Evolutionary conservation across 37 sponge, comb jelly and placozoan species (phyloP).

Genomic region (Ianthella basta): DNA sequence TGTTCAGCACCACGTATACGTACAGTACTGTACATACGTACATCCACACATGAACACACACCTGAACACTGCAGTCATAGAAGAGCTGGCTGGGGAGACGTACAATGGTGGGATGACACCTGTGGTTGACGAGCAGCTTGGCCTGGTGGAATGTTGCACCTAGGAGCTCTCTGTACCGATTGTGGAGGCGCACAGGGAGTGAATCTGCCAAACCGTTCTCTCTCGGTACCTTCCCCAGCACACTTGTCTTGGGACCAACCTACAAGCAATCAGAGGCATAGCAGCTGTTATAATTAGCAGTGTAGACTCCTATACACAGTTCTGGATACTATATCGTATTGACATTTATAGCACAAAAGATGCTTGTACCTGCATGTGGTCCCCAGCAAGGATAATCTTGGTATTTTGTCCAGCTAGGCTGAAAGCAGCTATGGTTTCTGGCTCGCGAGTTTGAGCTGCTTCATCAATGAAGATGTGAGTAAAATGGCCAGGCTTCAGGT

Average conservation of each 20-base stretch:
- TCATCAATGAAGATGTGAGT: conserved; percentile 84
- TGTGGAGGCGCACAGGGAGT: conserved; percentile 53
- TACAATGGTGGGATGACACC: conserved; percentile 62
- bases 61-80: conserved; percentile 15
- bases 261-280: conserved; percentile 13
- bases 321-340: no score
- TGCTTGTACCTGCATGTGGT: conserved; percentile 64
- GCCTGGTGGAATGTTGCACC: neutral
- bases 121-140: conserved; percentile 57
- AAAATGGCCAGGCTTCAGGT: conserved; percentile 16
- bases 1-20: no score
- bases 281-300: no score
- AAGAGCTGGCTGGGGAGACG: conserved; percentile 70
- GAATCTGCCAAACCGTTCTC: conserved; percentile 57
- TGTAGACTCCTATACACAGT: no score
- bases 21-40: no score
- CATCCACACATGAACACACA: no score
- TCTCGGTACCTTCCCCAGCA: conserved; percentile 63
- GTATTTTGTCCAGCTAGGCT: conserved; percentile 43
- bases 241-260: conserved; percentile 79
- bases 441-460: conserved; percentile 82
- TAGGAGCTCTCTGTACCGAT: conserved; percentile 7
- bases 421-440: conserved; percentile 71
- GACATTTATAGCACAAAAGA: neutral
- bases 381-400: conserved; percentile 79